Evolutionary conservation across 1,140 invertebrate genomes (phyloP).

Genomic region (Drosophila punjabiensis): DNA sequence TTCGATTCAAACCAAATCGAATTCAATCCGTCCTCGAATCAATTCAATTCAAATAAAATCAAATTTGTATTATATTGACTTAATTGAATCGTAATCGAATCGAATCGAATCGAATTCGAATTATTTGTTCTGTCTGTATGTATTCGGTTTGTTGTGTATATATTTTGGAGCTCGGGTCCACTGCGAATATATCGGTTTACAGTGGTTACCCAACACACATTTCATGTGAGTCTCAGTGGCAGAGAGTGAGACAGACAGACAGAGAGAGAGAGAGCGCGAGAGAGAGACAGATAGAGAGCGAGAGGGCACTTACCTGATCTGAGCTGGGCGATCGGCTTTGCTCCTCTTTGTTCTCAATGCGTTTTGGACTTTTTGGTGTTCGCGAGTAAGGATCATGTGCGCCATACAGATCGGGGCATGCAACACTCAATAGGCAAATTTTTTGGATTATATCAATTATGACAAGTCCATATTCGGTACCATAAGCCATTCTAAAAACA

Average conservation of each 20-base stretch:
- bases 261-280: conserved; percentile 26
- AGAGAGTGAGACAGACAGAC: conserved; percentile 35
- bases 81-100: background rate
- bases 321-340: conserved; percentile 94
- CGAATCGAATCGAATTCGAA: conserved; percentile 11
- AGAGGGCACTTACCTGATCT: conserved; percentile 92
- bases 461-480: conserved; percentile 97
- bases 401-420: conserved; percentile 95
- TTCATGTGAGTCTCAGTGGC: conserved; percentile 28
- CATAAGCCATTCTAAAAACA: conserved; percentile 95
- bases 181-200: conserved; percentile 19
- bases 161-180: conserved; percentile 16
- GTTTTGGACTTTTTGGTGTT: conserved; percentile 93
- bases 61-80: background rate
- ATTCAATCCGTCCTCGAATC: conserved; percentile 7
- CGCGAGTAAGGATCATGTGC: conserved; percentile 95
- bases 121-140: conserved; percentile 16
- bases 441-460: conserved; percentile 98
- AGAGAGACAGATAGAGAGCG: conserved; percentile 30
- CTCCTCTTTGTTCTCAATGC: conserved; percentile 88
- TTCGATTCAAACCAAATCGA: conserved; percentile 2
- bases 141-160: conserved; percentile 9
- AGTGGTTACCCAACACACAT: conserved; percentile 11
- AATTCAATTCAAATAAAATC: conserved; percentile 8
- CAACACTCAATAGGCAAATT: conserved; percentile 93